phyloP scores from a whole-genome alignment of 2,888 invertebrate species.

The Smittia aterrima region DNA sequence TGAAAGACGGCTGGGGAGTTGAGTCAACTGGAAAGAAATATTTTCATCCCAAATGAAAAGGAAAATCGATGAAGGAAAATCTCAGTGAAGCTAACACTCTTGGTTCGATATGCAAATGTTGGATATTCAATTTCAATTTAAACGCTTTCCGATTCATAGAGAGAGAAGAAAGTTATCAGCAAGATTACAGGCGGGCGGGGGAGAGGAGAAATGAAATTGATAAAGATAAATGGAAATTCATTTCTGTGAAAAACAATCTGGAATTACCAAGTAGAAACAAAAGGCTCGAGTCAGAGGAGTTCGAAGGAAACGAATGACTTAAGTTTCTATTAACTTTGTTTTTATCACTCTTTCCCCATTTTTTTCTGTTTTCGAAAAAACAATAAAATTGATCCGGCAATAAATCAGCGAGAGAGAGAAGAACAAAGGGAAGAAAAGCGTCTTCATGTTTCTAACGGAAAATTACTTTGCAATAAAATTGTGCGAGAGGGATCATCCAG shows the following conservation, averaged over 20 bases:
- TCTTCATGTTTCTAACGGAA: background rate
- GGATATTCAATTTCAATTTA: constrained; percentile 16
- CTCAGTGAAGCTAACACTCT: background rate
- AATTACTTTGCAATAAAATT: background rate
- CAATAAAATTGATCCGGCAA: constrained; percentile 21
- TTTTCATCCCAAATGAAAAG: background rate
- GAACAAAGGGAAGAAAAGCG: background rate
- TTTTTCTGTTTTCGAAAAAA: background rate
- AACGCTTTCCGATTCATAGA: constrained; percentile 7
- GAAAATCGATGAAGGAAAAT: background rate
- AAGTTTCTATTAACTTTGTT: constrained; percentile 40
- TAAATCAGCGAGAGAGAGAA: constrained; percentile 16
- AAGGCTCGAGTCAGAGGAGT: background rate
- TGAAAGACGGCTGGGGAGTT: background rate
- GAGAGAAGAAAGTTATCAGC: constrained; percentile 29
- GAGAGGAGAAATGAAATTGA: constrained; percentile 17
- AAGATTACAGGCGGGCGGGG: constrained; percentile 21
- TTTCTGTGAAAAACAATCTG: constrained; percentile 32
- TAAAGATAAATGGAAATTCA: constrained; percentile 40
- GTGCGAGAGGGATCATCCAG: too few relatives aligned
- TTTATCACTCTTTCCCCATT: constrained; percentile 17
- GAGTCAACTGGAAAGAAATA: background rate
- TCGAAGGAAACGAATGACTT: constrained; percentile 11
- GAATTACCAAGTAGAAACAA: constrained; percentile 31
- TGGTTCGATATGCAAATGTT: background rate